Evolutionary conservation across 2,113 vertebrate genomes (phyloP).

Genomic region (Odobenus rosmarus): DNA sequence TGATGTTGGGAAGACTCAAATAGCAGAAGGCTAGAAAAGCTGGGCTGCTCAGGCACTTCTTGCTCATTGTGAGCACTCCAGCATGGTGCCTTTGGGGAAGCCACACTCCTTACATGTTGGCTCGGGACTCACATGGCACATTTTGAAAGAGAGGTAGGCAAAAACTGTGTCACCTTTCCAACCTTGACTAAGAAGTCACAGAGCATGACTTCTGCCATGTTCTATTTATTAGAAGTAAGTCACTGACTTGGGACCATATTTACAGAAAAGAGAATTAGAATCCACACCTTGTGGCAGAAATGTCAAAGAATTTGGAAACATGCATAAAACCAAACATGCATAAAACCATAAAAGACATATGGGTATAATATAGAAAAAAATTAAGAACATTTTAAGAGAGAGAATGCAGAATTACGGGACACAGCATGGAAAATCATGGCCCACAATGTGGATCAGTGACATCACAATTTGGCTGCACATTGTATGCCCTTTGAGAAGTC

Average conservation of each 20-base stretch:
- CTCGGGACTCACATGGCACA: neutral
- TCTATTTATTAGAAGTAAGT: neutral
- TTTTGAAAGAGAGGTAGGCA: neutral
- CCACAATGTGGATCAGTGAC: neutral
- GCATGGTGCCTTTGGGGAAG: neutral
- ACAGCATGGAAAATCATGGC: neutral
- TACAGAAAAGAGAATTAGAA: neutral
- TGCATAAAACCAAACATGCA: neutral
- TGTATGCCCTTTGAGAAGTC: neutral
- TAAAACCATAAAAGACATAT: neutral
- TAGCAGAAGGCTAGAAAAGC: rapidly evolving
- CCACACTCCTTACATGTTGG: neutral
- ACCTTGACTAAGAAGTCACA: neutral
- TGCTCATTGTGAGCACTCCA: neutral
- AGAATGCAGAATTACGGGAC: neutral
- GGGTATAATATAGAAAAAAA: neutral
- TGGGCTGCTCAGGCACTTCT: too few relatives aligned
- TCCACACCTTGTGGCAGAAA: neutral
- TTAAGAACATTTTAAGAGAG: neutral
- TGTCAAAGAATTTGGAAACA: neutral
- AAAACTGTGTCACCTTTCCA: neutral
- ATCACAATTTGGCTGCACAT: neutral
- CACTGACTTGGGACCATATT: neutral
- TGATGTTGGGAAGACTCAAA: too few relatives aligned
- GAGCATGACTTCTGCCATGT: neutral